Conservation (phyloP, 2,797 vertebrate genomes). For the Molothrus aeneus region DNA sequence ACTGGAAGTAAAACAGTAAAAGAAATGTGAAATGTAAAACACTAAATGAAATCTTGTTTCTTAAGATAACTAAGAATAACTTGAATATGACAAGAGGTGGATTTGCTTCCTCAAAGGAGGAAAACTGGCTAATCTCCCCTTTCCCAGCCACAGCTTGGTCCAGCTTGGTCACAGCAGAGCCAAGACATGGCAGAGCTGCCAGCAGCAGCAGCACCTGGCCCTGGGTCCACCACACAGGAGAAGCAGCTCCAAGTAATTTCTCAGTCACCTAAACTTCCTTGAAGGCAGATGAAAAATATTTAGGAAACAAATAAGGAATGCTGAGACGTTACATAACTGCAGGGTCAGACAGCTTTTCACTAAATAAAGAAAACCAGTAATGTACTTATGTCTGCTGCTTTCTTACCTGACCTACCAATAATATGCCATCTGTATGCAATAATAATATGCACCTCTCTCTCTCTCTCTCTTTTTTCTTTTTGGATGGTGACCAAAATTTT, state of each 20-base stretch:
- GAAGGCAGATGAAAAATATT: not conserved
- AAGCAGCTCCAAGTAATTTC: not conserved
- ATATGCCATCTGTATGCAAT: not conserved
- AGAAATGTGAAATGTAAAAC: not conserved
- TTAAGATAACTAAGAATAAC: not conserved
- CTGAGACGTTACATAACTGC: conserved; percentile 29
- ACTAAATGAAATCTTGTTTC: not conserved
- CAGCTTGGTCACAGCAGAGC: not conserved
- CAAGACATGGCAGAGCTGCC: not conserved
- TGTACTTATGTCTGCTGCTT: conserved; percentile 40
- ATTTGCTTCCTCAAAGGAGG: not conserved
- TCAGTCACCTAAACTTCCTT: not conserved
- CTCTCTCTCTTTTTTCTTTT: not conserved
- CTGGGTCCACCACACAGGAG: not conserved
- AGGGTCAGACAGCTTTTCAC: conserved; percentile 34
- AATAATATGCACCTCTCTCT: fast-evolving
- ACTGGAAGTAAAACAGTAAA: not conserved
- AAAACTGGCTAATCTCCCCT: not conserved
- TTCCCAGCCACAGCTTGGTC: not conserved
- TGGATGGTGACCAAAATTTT: not conserved
- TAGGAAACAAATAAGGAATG: not conserved
- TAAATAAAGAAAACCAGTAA: conserved; percentile 1
- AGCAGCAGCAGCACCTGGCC: not conserved
- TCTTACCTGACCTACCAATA: not conserved
- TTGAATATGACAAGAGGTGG: not conserved